Evolutionary conservation across 2,797 vertebrate species (phyloP).

Genomic region (Diplodus sargus): DNA sequence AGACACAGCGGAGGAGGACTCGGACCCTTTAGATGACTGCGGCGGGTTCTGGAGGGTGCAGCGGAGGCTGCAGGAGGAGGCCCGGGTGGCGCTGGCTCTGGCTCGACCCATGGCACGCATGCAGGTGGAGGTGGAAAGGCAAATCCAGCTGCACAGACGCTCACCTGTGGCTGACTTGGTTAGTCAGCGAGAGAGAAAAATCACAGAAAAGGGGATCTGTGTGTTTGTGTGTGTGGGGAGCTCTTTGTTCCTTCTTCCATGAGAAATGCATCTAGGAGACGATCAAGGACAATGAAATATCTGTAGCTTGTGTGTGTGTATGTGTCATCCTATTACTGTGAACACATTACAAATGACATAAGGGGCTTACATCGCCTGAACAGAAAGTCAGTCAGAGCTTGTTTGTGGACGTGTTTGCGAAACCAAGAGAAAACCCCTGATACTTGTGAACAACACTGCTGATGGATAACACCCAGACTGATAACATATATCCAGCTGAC

Average conservation of each 20-base stretch:
- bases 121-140: slow-evolving; percentile 98
- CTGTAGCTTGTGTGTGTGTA: neutral
- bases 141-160: slow-evolving; percentile 93
- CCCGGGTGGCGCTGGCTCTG: slow-evolving; percentile 94
- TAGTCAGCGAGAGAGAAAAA: slow-evolving; percentile 70
- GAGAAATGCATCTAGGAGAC: neutral
- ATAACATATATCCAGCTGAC: neutral
- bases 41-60: slow-evolving; percentile 96
- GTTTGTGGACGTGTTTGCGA: neutral
- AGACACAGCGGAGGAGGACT: slow-evolving; percentile 96
- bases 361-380: slow-evolving; percentile 31
- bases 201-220: slow-evolving; percentile 13
- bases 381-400: slow-evolving; percentile 34
- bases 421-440: slow-evolving; percentile 52
- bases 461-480: neutral
- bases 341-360: slow-evolving; percentile 28
- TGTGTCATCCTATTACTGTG: slow-evolving; percentile 12
- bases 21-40: slow-evolving; percentile 93
- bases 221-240: neutral
- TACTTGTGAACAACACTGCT: slow-evolving; percentile 14
- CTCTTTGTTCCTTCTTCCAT: neutral
- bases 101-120: slow-evolving; percentile 98
- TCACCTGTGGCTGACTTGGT: slow-evolving; percentile 97
- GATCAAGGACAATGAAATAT: slow-evolving; percentile 1
- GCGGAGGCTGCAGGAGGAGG: slow-evolving; percentile 94